Base-by-base conservation (phyloP, 2,888 invertebrate genomes). In the Lasioglossum lativentre region DNA sequence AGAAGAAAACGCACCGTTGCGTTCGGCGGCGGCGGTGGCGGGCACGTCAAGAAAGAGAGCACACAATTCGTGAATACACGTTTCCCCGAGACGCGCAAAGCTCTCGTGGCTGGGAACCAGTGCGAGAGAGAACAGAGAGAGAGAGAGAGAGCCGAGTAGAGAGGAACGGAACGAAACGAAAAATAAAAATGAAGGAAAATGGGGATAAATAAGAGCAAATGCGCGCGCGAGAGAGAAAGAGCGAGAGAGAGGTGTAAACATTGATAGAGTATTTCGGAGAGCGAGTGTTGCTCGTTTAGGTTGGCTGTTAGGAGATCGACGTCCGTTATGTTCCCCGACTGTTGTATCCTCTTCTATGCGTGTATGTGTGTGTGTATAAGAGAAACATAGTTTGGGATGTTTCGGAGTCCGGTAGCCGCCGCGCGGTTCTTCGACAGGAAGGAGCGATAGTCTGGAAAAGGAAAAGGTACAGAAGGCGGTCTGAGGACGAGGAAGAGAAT, bases 1-100 rank as follows among this genome's bases (percentile, higher is more conserved):
- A 80, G 86, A 86, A 90, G 90, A 90, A 88, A 88, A 88, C 87
- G 90, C 87, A 85, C 87, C 78, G 88, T 74, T 90, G 88, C 90
- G 82, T 84, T 85, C 89, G 80, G 75, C 73, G 88, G 74, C 34
- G 34, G 34, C 34, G 34, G n/a, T n/a, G n/a, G 34, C 81, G 52
- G 80, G 83, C 83, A 80, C 80, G 82, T 80, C 80, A 89, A 88
- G 84, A 86, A 88, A 84, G 83, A 83, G 88, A 87, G 85, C 87
- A 38, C 70, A 85, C 85, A 87, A 87, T 87, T 83, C 85, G 86
- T 83, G 88, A 88, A 88, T 88, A 81, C 86, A 83, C 86, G 86
- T 82, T 34, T 85, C 80, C 75, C 86, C 86, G 86, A 87, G 83
- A 86, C 86, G 86, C 75, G 88, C 80, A 86, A 86, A 85, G 75